phyloP scores from a whole-genome alignment of 2,113 vertebrate species.

The Manacus vitellinus region DNA sequence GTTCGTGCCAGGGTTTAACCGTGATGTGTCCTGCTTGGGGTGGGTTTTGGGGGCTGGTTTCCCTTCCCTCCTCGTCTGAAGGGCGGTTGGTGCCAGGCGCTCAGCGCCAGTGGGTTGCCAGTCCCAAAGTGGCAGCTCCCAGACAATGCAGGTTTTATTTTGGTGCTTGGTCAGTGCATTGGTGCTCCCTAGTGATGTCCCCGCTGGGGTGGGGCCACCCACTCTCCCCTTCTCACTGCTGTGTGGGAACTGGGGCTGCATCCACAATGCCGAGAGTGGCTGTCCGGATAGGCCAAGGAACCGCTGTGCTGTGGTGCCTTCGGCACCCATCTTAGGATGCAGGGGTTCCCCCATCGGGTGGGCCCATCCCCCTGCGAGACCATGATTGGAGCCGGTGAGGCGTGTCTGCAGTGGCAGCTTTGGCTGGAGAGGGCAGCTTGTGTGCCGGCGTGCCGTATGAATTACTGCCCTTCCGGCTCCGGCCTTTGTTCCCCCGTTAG shows the following conservation, averaged over 20 bases:
- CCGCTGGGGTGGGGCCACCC: background rate
- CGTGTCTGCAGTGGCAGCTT: no score
- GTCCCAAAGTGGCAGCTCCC: background rate
- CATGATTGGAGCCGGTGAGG: no score
- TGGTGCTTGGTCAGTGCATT: background rate
- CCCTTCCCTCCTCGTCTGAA: accelerated
- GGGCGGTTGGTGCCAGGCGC: accelerated
- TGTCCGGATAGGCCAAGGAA: no score
- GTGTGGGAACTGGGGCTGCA: background rate
- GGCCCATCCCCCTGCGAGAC: no score
- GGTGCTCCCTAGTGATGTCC: accelerated
- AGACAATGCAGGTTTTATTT: background rate
- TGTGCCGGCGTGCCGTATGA: no score
- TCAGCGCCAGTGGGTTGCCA: accelerated
- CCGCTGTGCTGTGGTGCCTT: background rate
- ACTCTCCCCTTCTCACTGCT: accelerated
- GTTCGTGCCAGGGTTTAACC: background rate
- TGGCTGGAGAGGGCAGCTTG: no score
- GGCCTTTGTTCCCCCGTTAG: slow-evolving; percentile 21
- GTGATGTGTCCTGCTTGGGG: background rate
- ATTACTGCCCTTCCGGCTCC: no score
- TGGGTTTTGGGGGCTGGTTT: background rate
- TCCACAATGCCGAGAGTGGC: background rate
- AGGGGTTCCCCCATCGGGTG: no score
- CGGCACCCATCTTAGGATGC: slow-evolving; percentile 37